These are phyloP conservation scores for Synergus laeviventris DNA, from an alignment of 2,888 invertebrate genomes.

Conservation along the genomic window DNA sequence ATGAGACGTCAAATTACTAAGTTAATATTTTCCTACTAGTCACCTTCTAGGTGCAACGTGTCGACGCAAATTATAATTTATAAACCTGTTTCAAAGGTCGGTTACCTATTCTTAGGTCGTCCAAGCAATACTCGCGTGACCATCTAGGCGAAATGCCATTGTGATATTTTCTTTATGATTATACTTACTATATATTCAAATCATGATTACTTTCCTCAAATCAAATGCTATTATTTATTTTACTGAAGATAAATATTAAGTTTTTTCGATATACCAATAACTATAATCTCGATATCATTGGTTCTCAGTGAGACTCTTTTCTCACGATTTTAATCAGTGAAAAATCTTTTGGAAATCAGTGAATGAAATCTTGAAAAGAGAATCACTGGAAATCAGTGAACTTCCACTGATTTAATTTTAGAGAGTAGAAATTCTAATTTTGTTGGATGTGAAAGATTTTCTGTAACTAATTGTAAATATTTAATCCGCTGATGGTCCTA, in stretches of 20 bases:
- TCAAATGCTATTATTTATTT: not conserved
- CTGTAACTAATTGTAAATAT: not conserved
- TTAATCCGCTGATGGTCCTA: not conserved
- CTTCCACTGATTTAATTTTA: too few species aligned
- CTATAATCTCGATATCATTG: not conserved
- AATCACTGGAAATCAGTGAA: too few species aligned
- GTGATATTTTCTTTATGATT: not conserved
- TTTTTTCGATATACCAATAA: too few species aligned
- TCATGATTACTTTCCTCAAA: not conserved
- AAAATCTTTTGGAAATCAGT: too few species aligned
- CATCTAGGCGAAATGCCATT: not conserved
- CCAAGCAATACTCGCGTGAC: not conserved
- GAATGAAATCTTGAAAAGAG: too few species aligned
- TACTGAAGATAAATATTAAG: not conserved
- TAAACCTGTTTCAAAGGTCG: conserved; percentile 28
- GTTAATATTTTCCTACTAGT: conserved; percentile 6
- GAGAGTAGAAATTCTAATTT: not conserved
- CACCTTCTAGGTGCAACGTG: conserved; percentile 15
- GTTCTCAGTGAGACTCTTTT: too few species aligned
- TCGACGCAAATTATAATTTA: conserved; percentile 19
- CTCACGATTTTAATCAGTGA: too few species aligned
- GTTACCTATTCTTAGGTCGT: conserved; percentile 17
- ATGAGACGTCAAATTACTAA: conserved; percentile 8
- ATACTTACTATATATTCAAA: not conserved
- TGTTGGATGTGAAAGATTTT: not conserved